phyloP scores from a whole-genome alignment of 2,888 invertebrate species.

The Strigamia transsilvanica region DNA sequence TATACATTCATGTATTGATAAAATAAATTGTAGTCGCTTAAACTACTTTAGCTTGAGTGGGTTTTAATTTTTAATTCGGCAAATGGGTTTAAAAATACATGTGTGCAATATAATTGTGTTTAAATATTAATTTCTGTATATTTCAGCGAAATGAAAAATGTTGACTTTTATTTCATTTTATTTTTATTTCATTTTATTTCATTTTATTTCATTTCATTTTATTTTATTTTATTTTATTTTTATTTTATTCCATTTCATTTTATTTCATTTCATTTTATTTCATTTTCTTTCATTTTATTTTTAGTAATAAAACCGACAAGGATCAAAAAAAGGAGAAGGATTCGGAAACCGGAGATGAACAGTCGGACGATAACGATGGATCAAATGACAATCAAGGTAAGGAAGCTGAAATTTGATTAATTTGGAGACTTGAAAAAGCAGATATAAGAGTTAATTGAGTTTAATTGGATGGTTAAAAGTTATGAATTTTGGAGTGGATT shows the following conservation, averaged over 20 bases:
- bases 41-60: neutral
- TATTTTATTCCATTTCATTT: neutral
- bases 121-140: neutral
- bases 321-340: conserved; percentile 59
- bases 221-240: neutral
- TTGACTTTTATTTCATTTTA: no score
- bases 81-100: neutral
- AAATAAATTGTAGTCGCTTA: neutral
- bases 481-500: no score
- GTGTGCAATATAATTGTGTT: neutral
- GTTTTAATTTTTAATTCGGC: conserved; percentile 7
- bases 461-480: no score
- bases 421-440: no score
- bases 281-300: conserved; percentile 28
- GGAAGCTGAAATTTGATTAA: neutral
- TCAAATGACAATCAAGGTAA: conserved; percentile 56
- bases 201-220: no score
- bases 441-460: no score
- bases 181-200: neutral
- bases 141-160: neutral
- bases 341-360: conserved; percentile 58
- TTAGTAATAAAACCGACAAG: conserved; percentile 59
- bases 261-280: no score
- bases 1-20: no score
- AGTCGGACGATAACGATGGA: conserved; percentile 55